A percentile compares a stretch with the other conserved stretches of the same genome.
These are phyloP conservation scores for Xyrauchen texanus DNA, from an alignment of 2,113 vertebrate species.

Conservation along the genomic window DNA sequence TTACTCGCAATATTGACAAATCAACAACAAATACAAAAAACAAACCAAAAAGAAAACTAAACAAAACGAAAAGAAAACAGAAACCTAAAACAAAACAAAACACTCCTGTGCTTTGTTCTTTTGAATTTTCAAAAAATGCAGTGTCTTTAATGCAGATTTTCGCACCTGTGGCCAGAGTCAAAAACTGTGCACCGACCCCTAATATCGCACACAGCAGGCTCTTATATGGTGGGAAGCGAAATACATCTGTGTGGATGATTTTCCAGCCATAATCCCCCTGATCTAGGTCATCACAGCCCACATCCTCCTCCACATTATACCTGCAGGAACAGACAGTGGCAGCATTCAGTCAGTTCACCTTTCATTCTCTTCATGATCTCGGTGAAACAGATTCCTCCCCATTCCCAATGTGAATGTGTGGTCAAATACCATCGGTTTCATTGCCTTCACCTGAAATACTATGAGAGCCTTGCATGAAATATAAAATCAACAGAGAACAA, in stretches of 20 bases:
- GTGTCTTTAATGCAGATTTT: background rate
- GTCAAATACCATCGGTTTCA: no score
- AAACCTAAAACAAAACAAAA: no score
- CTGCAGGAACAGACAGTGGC: slow-evolving; percentile 52
- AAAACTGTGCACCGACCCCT: slow-evolving; percentile 90
- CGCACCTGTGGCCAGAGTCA: slow-evolving; percentile 85
- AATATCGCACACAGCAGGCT: slow-evolving; percentile 86
- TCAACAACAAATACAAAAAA: no score
- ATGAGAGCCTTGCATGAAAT: no score
- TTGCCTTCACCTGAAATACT: no score
- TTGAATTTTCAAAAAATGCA: no score
- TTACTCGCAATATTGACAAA: no score
- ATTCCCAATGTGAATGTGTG: no score
- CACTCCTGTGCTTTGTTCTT: background rate
- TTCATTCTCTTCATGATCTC: background rate
- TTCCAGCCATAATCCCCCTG: slow-evolving; percentile 94
- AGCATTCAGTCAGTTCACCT: background rate
- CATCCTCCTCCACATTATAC: slow-evolving; percentile 90
- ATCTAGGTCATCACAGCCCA: slow-evolving; percentile 85
- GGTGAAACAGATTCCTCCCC: background rate
- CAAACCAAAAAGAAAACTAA: no score
- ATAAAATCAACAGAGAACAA: no score
- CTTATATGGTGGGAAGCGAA: slow-evolving; percentile 86
- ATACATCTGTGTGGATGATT: slow-evolving; percentile 92
- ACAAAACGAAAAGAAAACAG: no score